These are phyloP conservation scores for Drosophila kuntzei DNA, from an alignment of 2,888 invertebrate species.

Conservation along the genomic window DNA sequence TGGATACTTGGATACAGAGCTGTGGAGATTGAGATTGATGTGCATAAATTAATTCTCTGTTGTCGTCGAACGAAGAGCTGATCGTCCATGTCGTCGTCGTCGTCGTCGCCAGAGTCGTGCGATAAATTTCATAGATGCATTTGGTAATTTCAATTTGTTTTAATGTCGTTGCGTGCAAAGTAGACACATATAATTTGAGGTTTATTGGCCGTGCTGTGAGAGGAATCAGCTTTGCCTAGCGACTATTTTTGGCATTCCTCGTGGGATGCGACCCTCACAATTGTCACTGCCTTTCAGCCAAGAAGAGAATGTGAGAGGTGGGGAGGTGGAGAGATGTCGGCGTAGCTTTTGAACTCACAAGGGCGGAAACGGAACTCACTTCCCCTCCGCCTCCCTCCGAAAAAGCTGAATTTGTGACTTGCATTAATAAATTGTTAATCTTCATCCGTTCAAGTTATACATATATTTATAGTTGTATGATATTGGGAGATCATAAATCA, in stretches of 20 bases:
- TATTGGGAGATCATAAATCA: slow-evolving; percentile 45
- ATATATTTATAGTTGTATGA: not conserved
- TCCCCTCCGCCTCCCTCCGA: not conserved
- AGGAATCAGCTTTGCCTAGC: slow-evolving; percentile 13
- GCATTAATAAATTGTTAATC: slow-evolving; percentile 51
- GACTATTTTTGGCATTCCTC: slow-evolving; percentile 64
- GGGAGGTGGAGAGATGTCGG: slow-evolving; percentile 12
- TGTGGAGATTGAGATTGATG: slow-evolving; percentile 69
- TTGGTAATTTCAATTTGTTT: slow-evolving; percentile 78
- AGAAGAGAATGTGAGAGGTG: slow-evolving; percentile 1
- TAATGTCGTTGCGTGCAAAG: slow-evolving; percentile 57
- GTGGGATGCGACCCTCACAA: slow-evolving; percentile 59
- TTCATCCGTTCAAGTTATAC: slow-evolving; percentile 1
- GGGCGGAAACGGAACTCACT: slow-evolving; percentile 56
- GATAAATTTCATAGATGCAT: slow-evolving; percentile 76
- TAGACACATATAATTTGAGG: slow-evolving; percentile 67
- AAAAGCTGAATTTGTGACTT: slow-evolving; percentile 29
- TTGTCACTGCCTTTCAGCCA: slow-evolving; percentile 60
- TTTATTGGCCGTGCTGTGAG: slow-evolving; percentile 58
- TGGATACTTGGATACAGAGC: slow-evolving; percentile 15
- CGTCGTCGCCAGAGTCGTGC: slow-evolving; percentile 25
- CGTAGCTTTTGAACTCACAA: slow-evolving; percentile 60
- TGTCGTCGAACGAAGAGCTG: slow-evolving; percentile 26
- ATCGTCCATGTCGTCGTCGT: slow-evolving; percentile 7
- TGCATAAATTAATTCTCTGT: slow-evolving; percentile 64